These are phyloP conservation scores for Torymus auratus DNA, from an alignment of 2,888 invertebrate species.

Conservation along the genomic window DNA sequence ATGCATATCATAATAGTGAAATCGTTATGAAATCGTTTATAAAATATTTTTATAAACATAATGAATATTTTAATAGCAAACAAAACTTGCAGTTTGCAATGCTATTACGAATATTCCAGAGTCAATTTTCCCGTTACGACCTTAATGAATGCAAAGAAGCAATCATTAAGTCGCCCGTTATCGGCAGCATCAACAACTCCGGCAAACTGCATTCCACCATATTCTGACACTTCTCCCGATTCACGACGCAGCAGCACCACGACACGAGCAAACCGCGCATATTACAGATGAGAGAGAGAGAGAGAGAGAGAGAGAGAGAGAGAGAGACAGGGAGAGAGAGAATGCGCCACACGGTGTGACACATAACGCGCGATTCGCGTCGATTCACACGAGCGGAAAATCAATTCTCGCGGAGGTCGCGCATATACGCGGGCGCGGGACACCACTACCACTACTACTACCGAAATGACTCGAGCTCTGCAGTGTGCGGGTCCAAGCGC, in stretches of 20 bases:
- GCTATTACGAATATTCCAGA: neutral
- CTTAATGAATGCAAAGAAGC: constrained; percentile 40
- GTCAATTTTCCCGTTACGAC: neutral
- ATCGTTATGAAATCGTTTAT: too few relatives aligned
- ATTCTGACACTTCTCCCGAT: constrained; percentile 35
- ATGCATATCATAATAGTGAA: too few relatives aligned
- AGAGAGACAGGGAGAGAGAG: neutral
- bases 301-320: constrained; percentile 6
- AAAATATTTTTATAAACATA: too few relatives aligned
- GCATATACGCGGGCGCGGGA: too few relatives aligned
- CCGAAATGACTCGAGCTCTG: constrained; percentile 17
- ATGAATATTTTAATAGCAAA: neutral
- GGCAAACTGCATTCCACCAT: constrained; percentile 21
- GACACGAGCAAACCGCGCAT: too few relatives aligned
- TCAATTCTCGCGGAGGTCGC: constrained; percentile 35
- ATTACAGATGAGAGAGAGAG: neutral
- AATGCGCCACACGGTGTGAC: neutral
- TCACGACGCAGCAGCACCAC: neutral
- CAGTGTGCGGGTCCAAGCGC: neutral
- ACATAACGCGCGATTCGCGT: constrained; percentile 27
- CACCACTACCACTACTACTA: neutral
- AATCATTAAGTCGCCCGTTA: constrained; percentile 16
- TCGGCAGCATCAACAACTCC: neutral
- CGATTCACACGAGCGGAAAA: constrained; percentile 39
- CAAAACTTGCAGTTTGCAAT: neutral